These are phyloP conservation scores for Periophthalmus modestus DNA, from an alignment of 2,113 vertebrate species.

Conservation along the genomic window DNA sequence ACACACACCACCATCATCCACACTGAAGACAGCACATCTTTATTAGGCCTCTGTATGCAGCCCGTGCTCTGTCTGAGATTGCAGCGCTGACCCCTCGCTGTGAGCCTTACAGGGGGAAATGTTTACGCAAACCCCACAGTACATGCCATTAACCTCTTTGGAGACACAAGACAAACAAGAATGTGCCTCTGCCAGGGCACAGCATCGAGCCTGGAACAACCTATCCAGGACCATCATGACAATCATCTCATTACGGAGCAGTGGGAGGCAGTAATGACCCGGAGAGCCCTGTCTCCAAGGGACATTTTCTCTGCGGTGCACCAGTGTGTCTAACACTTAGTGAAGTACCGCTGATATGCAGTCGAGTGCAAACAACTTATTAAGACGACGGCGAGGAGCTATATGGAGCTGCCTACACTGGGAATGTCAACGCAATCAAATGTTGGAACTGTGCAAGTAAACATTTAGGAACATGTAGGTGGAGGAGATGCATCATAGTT, in stretches of 20 bases:
- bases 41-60: constrained; percentile 68
- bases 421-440: constrained; percentile 16
- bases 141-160: constrained; percentile 71
- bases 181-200: constrained; percentile 55
- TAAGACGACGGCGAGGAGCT: constrained; percentile 46
- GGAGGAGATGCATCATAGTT: neutral
- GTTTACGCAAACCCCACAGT: constrained; percentile 69
- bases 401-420: constrained; percentile 26
- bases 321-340: constrained; percentile 51
- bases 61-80: constrained; percentile 63
- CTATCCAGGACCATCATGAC: constrained; percentile 62
- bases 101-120: constrained; percentile 65
- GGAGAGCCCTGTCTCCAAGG: constrained; percentile 43
- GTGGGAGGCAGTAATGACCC: constrained; percentile 43
- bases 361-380: constrained; percentile 63
- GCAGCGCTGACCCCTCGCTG: constrained; percentile 70
- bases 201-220: constrained; percentile 56
- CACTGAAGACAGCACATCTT: constrained; percentile 55
- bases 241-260: constrained; percentile 70
- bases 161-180: constrained; percentile 68
- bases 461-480: constrained; percentile 2
- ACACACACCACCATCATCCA: constrained; percentile 17
- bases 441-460: neutral
- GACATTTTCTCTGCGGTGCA: constrained; percentile 32
- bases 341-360: constrained; percentile 53